Evolutionary conservation across 2,888 invertebrate genomes (phyloP).

Genomic region (Xylocampa areola): DNA sequence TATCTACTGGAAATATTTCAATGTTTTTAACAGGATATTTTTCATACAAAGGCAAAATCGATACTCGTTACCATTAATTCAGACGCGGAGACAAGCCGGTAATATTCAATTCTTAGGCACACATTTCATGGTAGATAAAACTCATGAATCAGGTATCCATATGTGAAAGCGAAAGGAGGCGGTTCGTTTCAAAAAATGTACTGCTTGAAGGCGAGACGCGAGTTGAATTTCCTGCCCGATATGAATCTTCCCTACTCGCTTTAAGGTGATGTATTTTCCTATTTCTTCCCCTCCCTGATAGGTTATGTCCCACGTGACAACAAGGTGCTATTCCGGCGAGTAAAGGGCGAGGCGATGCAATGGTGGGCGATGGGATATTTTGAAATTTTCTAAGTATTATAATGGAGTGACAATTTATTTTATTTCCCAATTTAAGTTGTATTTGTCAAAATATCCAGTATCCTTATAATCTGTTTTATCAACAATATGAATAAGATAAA

Average conservation of each 20-base stretch:
- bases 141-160: slow-evolving; percentile 88
- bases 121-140: slow-evolving; percentile 88
- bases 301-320: slow-evolving; percentile 64
- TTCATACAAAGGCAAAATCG: slow-evolving; percentile 50
- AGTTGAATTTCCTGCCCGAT: slow-evolving; percentile 88
- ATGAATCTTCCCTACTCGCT: slow-evolving; percentile 89
- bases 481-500: neutral
- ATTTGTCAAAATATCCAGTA: neutral
- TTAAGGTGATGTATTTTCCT: slow-evolving; percentile 89
- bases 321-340: slow-evolving; percentile 49
- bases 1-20: slow-evolving; percentile 16
- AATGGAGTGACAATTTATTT: neutral
- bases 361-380: slow-evolving; percentile 16
- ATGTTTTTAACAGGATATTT: slow-evolving; percentile 14
- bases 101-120: slow-evolving; percentile 85
- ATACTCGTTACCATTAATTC: slow-evolving; percentile 77
- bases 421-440: neutral
- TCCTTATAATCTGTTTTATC: no score
- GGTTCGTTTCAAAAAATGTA: slow-evolving; percentile 84
- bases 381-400: neutral
- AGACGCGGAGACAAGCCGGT: slow-evolving; percentile 72
- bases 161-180: slow-evolving; percentile 83
- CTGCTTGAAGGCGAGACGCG: slow-evolving; percentile 79
- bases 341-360: slow-evolving; percentile 33
- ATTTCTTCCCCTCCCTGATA: slow-evolving; percentile 80